phyloP scores from a whole-genome alignment of 2,888 invertebrate species.

The Drosophila mimetica region DNA sequence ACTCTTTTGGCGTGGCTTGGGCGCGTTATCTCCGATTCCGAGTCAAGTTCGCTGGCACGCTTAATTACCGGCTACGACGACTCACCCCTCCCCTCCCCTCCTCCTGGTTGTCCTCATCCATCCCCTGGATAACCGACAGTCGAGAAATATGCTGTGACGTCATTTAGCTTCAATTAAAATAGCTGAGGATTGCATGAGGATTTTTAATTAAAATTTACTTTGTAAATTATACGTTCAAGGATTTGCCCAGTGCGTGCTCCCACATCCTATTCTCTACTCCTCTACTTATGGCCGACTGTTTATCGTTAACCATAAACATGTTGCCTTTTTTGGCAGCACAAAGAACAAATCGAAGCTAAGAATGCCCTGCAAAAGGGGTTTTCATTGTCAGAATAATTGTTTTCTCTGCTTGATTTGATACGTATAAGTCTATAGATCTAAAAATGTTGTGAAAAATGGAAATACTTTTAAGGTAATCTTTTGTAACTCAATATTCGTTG shows the following conservation, averaged over 20 bases:
- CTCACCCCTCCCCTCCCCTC: background rate
- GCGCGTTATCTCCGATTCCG: slow-evolving; percentile 54
- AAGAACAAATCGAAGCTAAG: background rate
- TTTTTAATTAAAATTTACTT: slow-evolving; percentile 80
- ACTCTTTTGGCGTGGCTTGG: slow-evolving; percentile 60
- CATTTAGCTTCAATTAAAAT: slow-evolving; percentile 80
- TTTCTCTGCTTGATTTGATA: background rate
- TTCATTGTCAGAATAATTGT: too few species aligned
- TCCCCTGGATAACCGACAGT: slow-evolving; percentile 31
- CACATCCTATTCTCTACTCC: slow-evolving; percentile 21
- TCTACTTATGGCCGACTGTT: slow-evolving; percentile 9
- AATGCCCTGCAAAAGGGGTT: background rate
- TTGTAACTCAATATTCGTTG: too few species aligned
- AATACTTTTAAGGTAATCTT: too few species aligned
- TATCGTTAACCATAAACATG: slow-evolving; percentile 6
- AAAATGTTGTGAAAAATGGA: too few species aligned
- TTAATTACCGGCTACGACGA: slow-evolving; percentile 64
- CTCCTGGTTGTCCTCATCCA: background rate
- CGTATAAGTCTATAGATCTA: too few species aligned
- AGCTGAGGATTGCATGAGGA: slow-evolving; percentile 76
- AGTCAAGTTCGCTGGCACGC: slow-evolving; percentile 63
- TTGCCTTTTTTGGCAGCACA: background rate
- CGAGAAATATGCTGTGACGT: slow-evolving; percentile 58
- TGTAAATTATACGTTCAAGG: slow-evolving; percentile 75
- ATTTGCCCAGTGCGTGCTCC: slow-evolving; percentile 56